Evolutionary conservation across 2,113 vertebrate species (phyloP), one percentile per base, ranked within the genome.

Genomic region (Urocynchramus pylzowi): DNA sequence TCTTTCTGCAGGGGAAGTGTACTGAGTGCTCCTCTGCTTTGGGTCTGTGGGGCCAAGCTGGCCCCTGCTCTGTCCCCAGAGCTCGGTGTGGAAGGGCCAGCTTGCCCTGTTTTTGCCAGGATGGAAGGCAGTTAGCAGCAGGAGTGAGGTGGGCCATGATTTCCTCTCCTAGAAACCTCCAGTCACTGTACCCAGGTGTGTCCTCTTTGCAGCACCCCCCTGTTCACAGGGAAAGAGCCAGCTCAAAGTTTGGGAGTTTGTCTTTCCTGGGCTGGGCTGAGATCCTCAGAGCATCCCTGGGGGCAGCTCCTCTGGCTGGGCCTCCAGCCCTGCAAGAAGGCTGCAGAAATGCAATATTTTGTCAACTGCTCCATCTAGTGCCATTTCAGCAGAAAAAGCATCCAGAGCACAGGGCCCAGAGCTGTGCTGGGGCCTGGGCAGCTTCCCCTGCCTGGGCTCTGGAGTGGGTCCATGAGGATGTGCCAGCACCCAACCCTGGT

Each of bases 311-410:
- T 64, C 45, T 0, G 6, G 4, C 45, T 10, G 19, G 22, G 65
- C 56, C 76, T 57, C 27, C 54, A 21, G 49, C 26, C 56, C 37
- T 0, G 0, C 35, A 37, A 12, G n/a, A 37, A 59, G 52, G 77
- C 80, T 78, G 64, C 28, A 85, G 77, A 92, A 77, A 68, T 22
- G 11, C 65, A 96, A 84, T 75, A 35, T 96, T 95, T 97, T 96
- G 97, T 87, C 77, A 93, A 97, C 61, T 97, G 96, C 97, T 96
- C 97, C 97, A 97, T 84, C 97, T 97, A 97, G 95, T 74, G 97
- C 95, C 89, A 13, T 53, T 90, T 76, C 80, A 60, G 95, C 69
- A 90, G 94, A 92, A 97, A 61, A 70, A 85, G 57, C 68, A 4
- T 2, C 2, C 9, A 21, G 33, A 79, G 84, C 16, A 9, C 44